Conservation (phyloP, 1,140 invertebrate genomes). For the Drosophila miranda region DNA sequence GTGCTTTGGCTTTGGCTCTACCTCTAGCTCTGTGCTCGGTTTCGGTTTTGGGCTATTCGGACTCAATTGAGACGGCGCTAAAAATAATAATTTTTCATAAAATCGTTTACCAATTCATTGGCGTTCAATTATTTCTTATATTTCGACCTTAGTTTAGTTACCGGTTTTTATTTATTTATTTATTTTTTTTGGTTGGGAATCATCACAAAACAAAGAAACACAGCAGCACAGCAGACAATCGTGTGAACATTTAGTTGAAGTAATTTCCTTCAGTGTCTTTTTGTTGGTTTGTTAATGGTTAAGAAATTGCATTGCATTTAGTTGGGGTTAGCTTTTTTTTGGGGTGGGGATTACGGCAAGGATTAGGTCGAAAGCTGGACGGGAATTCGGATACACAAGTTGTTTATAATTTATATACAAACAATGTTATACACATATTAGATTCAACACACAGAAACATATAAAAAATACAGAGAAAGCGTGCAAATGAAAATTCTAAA, state of each 20-base stretch:
- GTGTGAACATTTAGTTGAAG: not conserved
- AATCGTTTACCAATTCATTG: conserved; percentile 41
- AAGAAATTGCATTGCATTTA: conserved; percentile 52
- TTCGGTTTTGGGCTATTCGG: conserved; percentile 48
- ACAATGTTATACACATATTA: not conserved
- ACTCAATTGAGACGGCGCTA: conserved; percentile 69
- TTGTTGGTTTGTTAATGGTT: conserved; percentile 11
- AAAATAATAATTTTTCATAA: conserved; percentile 55
- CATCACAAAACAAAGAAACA: conserved; percentile 38
- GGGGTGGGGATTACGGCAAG: not conserved
- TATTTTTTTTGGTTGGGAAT: conserved; percentile 14
- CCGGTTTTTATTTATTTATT: not conserved
- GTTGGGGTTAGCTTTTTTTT: not conserved
- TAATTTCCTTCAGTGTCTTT: not conserved
- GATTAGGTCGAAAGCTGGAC: not conserved
- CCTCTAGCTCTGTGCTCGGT: conserved; percentile 32
- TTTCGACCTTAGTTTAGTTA: conserved; percentile 18
- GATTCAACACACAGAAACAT: not conserved
- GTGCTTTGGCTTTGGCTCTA: no score
- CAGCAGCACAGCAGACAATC: conserved; percentile 37
- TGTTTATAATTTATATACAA: not conserved
- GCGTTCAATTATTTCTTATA: conserved; percentile 18
- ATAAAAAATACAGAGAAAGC: not conserved
- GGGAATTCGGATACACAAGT: not conserved
- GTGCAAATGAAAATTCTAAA: not conserved